A percentile compares a stretch with the other conserved stretches of the same genome.
Conservation (phyloP, 2,113 vertebrate species). For the Nycticorax nycticorax region DNA sequence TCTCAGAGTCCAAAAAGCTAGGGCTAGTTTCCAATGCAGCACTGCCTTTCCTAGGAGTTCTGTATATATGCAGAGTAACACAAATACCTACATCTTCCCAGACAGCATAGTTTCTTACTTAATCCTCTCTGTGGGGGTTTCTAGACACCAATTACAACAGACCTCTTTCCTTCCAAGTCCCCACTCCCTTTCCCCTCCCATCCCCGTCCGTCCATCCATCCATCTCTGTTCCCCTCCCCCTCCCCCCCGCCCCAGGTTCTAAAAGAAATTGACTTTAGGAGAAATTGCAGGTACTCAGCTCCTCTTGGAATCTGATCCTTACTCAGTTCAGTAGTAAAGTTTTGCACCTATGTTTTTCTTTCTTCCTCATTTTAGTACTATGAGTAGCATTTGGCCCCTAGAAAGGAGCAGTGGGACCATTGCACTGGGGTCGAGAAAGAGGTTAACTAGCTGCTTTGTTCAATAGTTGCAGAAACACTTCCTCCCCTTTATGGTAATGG, state of each 20-base stretch:
- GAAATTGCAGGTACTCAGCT: background rate
- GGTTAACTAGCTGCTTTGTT: conserved; percentile 17
- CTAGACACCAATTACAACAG: conserved; percentile 16
- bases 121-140: conserved; percentile 47
- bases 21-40: background rate
- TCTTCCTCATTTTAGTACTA: background rate
- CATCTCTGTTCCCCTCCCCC: no score
- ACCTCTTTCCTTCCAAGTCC: background rate
- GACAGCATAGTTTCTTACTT: conserved; percentile 29
- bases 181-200: no score
- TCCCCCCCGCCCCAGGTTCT: background rate
- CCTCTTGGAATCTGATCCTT: background rate
- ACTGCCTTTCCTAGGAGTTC: background rate
- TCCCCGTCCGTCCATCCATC: no score
- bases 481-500: conserved; percentile 49
- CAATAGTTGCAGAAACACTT: conserved; percentile 12
- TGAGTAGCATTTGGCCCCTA: conserved; percentile 31
- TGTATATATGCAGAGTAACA: background rate
- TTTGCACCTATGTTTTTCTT: conserved; percentile 28
- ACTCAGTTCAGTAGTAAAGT: background rate
- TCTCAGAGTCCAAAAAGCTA: background rate
- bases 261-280: background rate
- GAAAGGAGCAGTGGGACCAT: conserved; percentile 35
- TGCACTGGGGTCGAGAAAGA: background rate
- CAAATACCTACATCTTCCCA: background rate